Conservation (phyloP, 2,797 vertebrate species). For the Menidia menidia region DNA sequence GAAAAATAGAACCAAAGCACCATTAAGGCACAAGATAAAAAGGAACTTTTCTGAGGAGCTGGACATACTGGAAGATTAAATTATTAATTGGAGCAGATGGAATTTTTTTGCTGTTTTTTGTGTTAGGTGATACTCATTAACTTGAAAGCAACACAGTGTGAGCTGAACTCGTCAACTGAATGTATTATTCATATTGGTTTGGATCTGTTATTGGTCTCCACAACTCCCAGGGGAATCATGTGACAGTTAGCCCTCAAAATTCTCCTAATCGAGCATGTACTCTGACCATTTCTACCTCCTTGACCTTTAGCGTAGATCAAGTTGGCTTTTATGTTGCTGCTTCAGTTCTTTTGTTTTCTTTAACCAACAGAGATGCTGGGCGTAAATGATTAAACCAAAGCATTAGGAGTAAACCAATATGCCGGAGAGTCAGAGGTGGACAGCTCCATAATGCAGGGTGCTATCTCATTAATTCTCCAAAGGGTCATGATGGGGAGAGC, state of each 20-base stretch:
- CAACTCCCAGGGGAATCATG: background rate
- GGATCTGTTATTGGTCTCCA: background rate
- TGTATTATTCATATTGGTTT: background rate
- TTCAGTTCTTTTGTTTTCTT: background rate
- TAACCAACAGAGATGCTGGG: conserved; percentile 3
- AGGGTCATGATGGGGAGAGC: background rate
- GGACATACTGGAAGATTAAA: background rate
- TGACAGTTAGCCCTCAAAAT: background rate
- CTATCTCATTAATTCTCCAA: background rate
- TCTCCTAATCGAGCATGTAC: background rate
- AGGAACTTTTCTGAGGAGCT: background rate
- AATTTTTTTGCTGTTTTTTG: too few relatives aligned
- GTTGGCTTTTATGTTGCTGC: conserved; percentile 7
- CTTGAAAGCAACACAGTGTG: too few relatives aligned
- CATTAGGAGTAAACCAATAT: conserved; percentile 2
- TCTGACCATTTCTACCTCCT: background rate
- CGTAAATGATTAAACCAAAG: conserved; percentile 16
- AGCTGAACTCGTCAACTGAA: too few relatives aligned
- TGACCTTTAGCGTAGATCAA: background rate
- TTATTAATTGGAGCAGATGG: too few relatives aligned
- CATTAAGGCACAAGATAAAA: background rate
- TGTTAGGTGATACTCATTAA: too few relatives aligned
- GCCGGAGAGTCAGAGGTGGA: background rate
- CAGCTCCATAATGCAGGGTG: conserved; percentile 10
- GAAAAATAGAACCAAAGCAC: background rate